Evolutionary conservation across 2,888 invertebrate genomes (phyloP).

Genomic region (Pseudoips prasinana): DNA sequence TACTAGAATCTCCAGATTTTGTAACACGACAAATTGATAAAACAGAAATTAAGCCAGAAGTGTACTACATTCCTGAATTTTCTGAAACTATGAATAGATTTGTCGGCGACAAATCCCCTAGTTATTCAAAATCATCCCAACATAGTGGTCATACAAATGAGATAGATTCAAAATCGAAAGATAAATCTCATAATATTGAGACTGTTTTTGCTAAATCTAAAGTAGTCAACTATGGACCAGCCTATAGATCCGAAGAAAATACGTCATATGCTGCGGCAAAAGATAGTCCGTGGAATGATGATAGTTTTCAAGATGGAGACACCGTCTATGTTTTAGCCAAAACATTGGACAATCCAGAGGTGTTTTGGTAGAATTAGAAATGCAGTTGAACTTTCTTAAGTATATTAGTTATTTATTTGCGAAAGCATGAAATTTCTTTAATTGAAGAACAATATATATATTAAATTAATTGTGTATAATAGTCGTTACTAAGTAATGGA

Average conservation of each 20-base stretch:
- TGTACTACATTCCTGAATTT: constrained; percentile 9
- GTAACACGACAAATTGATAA: constrained; percentile 49
- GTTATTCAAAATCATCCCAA: constrained; percentile 27
- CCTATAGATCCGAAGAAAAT: constrained; percentile 8
- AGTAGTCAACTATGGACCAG: constrained; percentile 54
- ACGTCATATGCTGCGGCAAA: background rate
- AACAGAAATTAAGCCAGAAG: constrained; percentile 14
- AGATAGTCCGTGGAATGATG: constrained; percentile 6
- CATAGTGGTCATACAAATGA: constrained; percentile 11
- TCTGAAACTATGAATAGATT: constrained; percentile 10
- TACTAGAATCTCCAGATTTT: constrained; percentile 56
- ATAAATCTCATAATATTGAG: constrained; percentile 39
- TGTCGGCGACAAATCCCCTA: constrained; percentile 28
- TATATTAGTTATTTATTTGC: too few species aligned
- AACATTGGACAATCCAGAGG: constrained; percentile 29
- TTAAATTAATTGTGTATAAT: too few species aligned
- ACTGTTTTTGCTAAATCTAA: constrained; percentile 61
- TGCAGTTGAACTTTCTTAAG: too few species aligned
- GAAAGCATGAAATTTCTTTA: too few species aligned
- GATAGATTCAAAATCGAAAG: constrained; percentile 13
- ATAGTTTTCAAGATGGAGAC: constrained; percentile 15
- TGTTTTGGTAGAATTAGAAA: constrained; percentile 4
- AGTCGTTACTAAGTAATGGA: too few species aligned
- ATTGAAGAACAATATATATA: too few species aligned
- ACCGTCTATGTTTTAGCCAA: constrained; percentile 38